These are phyloP conservation scores for Manacus vitellinus DNA, from an alignment of 2,113 vertebrate species.

Conservation along the genomic window DNA sequence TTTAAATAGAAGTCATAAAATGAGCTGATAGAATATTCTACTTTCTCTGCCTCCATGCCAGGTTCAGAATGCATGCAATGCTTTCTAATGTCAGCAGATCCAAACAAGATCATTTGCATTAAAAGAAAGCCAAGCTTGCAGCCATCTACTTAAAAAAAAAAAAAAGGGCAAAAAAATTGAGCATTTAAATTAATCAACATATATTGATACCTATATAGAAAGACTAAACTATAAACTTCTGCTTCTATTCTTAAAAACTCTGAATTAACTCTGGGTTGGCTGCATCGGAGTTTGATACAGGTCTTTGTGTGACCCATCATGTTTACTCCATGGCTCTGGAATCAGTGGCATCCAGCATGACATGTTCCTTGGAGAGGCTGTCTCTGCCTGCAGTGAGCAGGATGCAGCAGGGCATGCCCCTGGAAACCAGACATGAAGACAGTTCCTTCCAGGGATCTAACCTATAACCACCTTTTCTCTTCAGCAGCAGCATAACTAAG, in stretches of 20 bases:
- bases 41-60: neutral
- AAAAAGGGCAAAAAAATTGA: neutral
- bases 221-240: neutral
- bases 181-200: neutral
- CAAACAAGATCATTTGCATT: constrained; percentile 49
- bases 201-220: neutral
- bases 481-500: neutral
- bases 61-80: neutral
- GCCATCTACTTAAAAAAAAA: neutral
- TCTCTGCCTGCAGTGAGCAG: neutral
- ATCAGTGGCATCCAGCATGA: neutral
- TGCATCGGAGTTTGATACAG: neutral
- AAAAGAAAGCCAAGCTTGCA: constrained; percentile 26
- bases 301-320: neutral
- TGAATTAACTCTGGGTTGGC: neutral
- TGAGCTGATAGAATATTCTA: neutral
- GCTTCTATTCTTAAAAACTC: neutral
- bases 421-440: neutral
- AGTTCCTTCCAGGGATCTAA: neutral
- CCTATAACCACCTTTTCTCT: neutral
- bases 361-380: neutral
- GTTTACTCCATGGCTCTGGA: neutral
- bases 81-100: constrained; percentile 37
- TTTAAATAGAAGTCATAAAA: constrained; percentile 30
- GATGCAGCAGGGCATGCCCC: neutral